These are phyloP conservation scores for Amblyopsis hoosieri DNA, from an alignment of 2,797 vertebrate species.

Conservation along the genomic window DNA sequence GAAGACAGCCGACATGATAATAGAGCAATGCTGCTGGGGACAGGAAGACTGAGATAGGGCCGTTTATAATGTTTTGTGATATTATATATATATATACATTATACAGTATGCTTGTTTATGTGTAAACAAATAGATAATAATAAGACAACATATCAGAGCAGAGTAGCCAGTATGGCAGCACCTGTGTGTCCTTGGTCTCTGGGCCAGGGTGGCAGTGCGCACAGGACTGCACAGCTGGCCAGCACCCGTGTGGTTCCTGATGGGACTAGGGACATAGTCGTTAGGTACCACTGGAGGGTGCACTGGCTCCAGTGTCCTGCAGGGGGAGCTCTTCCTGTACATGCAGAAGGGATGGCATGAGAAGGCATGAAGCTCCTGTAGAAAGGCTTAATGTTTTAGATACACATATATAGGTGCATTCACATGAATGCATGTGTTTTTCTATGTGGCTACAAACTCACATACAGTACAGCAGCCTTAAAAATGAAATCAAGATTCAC, in stretches of 20 bases:
- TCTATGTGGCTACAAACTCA: no score
- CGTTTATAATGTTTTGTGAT: no score
- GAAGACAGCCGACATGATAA: slow-evolving; percentile 33
- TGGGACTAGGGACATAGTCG: slow-evolving; percentile 94
- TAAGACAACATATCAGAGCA: background rate
- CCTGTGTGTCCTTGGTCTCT: slow-evolving; percentile 95
- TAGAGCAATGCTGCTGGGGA: slow-evolving; percentile 25
- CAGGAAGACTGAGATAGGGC: background rate
- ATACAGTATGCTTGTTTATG: background rate
- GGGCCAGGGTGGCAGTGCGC: slow-evolving; percentile 92
- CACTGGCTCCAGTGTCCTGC: slow-evolving; percentile 96
- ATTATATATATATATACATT: background rate
- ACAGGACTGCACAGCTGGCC: slow-evolving; percentile 88
- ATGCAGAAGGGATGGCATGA: slow-evolving; percentile 22
- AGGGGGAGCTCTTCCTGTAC: slow-evolving; percentile 93
- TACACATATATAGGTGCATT: no score
- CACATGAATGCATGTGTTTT: background rate
- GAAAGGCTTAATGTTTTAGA: no score
- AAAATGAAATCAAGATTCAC: no score
- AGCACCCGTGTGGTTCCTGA: slow-evolving; percentile 81
- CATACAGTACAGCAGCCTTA: no score
- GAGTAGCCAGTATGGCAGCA: slow-evolving; percentile 42
- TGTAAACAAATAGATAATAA: no score
- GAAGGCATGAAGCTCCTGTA: no score
- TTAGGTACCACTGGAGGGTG: slow-evolving; percentile 96